Evolutionary conservation across 2,113 vertebrate genomes (phyloP), one percentile per base, ranked within the genome.

Genomic region (Sinocyclocheilus rhinocerous): DNA sequence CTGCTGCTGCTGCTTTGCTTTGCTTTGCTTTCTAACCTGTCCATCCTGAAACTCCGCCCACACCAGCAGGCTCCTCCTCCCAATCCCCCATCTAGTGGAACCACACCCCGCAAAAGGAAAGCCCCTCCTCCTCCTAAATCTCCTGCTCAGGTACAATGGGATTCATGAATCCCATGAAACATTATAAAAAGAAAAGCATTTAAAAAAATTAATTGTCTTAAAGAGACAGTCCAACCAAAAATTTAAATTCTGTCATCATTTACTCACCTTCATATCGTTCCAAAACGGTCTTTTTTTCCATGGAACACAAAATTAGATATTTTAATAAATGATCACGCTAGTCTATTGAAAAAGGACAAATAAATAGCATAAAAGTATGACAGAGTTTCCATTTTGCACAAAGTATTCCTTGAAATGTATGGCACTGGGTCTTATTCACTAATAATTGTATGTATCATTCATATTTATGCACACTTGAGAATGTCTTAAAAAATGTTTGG

Each of bases 51-150:
- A 83, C 29, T 26, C 52, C 29, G 18, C 57, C 72, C 76, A 36
- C 87, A 83, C 22, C 65, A 85, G 61, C 90, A 94, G 92, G 90
- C 90, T 76, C 88, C 88, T 73, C 61, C 83, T 11, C 81, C 90
- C 67, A 87, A 88, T n/a, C 91, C 93, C 50, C 52, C 92, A 86
- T 92, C 94, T 69, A 93, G 93, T 82, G 95, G 87, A 78, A 94
- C 91, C 83, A 95, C 94, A 26, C 94, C 95, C 1, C 97, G 96
- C 90, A 99, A 99, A 92, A 95, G 98, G 87, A 98, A 97, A 90
- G 98, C 98, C 1, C 98, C 97, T 22, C 95, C 93, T 12, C 97
- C 97, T 15, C 98, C 97, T 0, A 92, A 93, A 42, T 90, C 92
- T 86, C 91, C 93, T 85, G 85, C 92, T 7, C 94, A 95, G 95